Percentiles rank a stretch among this genome's conserved stretches.
These are phyloP conservation scores for Merluccius polli DNA, from an alignment of 2,797 vertebrate genomes.

Conservation along the genomic window DNA sequence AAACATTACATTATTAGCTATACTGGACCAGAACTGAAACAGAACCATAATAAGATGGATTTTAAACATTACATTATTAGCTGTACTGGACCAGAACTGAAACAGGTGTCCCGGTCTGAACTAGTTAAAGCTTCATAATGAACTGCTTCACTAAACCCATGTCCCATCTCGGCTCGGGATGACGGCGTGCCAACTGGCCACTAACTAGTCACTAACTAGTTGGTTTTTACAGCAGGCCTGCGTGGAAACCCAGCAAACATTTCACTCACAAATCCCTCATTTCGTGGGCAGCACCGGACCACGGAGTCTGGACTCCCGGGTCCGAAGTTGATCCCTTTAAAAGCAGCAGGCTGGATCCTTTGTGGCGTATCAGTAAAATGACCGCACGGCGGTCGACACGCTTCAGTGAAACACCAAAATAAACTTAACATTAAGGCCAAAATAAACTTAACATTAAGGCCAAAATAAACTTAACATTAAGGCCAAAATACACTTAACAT, in stretches of 20 bases:
- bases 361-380: constrained; percentile 72
- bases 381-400: constrained; percentile 68
- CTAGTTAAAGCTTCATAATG: not conserved
- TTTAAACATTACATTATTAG: not conserved
- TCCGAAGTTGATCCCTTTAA: constrained; percentile 28
- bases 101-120: not conserved
- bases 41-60: no score
- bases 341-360: constrained; percentile 44
- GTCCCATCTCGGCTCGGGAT: constrained; percentile 28
- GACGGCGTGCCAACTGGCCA: constrained; percentile 39
- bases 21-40: no score
- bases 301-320: not conserved
- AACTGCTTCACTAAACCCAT: constrained; percentile 6
- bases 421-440: constrained; percentile 62
- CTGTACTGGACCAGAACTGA: not conserved
- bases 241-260: not conserved
- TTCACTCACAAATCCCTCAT: not conserved
- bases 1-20: no score
- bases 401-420: constrained; percentile 68
- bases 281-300: no score
- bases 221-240: constrained; percentile 32
- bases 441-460: no score
- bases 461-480: constrained; percentile 77
- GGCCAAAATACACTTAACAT: no score
- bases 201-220: constrained; percentile 39